These are phyloP conservation scores for Habroteleia sp. DNA, from an alignment of 2,888 invertebrate species.

Conservation along the genomic window DNA sequence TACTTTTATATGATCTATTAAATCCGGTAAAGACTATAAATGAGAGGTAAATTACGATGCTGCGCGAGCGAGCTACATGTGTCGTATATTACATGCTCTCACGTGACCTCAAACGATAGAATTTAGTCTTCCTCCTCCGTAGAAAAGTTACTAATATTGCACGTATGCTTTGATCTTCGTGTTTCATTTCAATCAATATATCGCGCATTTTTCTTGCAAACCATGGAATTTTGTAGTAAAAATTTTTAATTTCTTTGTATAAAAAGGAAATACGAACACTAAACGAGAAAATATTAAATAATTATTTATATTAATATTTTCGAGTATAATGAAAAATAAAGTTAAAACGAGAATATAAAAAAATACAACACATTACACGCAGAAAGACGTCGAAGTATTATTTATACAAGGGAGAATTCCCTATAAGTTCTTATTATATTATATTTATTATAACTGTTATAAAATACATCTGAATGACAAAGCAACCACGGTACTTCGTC, in stretches of 20 bases:
- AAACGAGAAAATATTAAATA: no score
- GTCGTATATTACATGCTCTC: conserved; percentile 58
- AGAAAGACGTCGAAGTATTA: no score
- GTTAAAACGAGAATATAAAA: no score
- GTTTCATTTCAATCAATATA: conserved; percentile 9
- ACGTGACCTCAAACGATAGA: conserved; percentile 61
- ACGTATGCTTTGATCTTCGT: conserved; percentile 19
- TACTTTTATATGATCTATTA: conserved; percentile 61
- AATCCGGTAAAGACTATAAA: conserved; percentile 65
- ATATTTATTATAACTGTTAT: not conserved
- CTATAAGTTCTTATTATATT: no score
- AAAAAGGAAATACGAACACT: conserved; percentile 1
- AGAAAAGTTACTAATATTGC: conserved; percentile 59
- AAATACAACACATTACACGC: no score
- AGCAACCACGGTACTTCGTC: conserved; percentile 16
- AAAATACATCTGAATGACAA: conserved; percentile 31
- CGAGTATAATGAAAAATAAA: no score
- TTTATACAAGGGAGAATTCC: no score
- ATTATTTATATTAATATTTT: no score
- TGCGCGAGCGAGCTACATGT: conserved; percentile 59
- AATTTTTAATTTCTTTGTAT: not conserved
- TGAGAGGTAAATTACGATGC: conserved; percentile 65
- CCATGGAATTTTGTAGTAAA: no score
- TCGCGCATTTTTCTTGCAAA: no score
- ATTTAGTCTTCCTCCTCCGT: conserved; percentile 60